Base-by-base conservation (phyloP, 2,797 vertebrate genomes). In the Florisuga fusca region DNA sequence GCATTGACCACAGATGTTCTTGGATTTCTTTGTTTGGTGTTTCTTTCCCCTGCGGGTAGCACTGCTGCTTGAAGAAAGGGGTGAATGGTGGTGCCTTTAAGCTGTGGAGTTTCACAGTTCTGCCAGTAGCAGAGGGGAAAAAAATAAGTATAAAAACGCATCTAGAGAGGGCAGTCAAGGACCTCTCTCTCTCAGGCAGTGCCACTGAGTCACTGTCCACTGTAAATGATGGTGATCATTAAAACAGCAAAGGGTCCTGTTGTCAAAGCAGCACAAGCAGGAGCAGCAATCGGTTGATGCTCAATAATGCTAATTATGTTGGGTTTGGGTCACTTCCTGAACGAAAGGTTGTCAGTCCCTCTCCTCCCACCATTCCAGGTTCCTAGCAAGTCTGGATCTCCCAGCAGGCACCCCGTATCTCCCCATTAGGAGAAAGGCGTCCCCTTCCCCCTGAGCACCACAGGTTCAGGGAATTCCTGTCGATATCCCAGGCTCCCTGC, bases 51-150 rank as follows among this genome's bases (percentile, higher is more conserved):
- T 0, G 2, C 11, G 29, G 15, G 6, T 1, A 46, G 26, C 59
- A 4, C 29, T 5, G 23, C 17, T 16, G 2, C 34, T 23, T 26
- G 6, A 13, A 27, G 25, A 8, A 4, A 15, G 23, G 6, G 10
- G 12, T 0, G 38, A 10, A 9, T 0, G 1, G 2, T 0, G 20
- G 3, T 2, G 3, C 18, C 22, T 29, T 51, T 14, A 54, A 36
- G 38, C 45, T 36, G 8, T 15, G 17, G 10, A 34, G 18, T 22
- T 25, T 4, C 26, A 17, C 1, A 6, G 2, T 12, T 68, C 62
- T 57, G 25, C 46, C 23, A 1, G 2, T 33, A 27, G 36, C 13
- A 20, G 19, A 19, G 10, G 2, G 2, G 19, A 29, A 63, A 29
- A 63, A 68, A 75, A 16, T 3, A 12, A 45, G 4, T 34, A 48